phyloP scores from a whole-genome alignment of 1,140 invertebrate genomes.

The Eciton burchellii region DNA sequence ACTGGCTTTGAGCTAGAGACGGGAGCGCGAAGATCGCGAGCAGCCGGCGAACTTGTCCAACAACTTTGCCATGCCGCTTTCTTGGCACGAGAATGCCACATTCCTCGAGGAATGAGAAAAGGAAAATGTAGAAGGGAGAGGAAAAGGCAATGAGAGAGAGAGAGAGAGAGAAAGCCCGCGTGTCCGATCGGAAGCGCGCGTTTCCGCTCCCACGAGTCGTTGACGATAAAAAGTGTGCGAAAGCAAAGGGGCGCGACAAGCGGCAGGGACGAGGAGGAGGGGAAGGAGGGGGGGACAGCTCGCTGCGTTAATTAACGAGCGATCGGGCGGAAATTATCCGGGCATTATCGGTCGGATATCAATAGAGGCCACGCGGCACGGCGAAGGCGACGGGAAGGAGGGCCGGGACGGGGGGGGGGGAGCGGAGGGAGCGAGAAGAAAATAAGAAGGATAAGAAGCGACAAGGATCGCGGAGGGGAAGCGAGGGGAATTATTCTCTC shows the following conservation, averaged over 20 bases:
- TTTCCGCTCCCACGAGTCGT: background rate
- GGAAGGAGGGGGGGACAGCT: constrained; percentile 56
- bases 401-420: too few species aligned
- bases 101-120: background rate
- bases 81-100: constrained; percentile 6
- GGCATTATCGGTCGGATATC: constrained; percentile 51
- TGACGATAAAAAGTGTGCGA: background rate
- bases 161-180: background rate
- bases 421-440: background rate
- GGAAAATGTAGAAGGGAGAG: constrained; percentile 20
- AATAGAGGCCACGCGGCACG: background rate
- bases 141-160: background rate
- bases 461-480: too few species aligned
- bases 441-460: background rate
- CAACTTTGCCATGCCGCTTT: constrained; percentile 58
- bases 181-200: constrained; percentile 32
- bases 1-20: constrained; percentile 20
- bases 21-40: constrained; percentile 13
- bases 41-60: constrained; percentile 57
- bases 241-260: background rate
- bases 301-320: constrained; percentile 66
- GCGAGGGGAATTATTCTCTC: constrained; percentile 46
- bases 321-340: constrained; percentile 72
- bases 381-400: too few species aligned
- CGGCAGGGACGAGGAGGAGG: background rate